Percentiles rank a stretch among this genome's conserved stretches.
Conservation (phyloP, 2,113 vertebrate species). For the Rhea pennata region DNA sequence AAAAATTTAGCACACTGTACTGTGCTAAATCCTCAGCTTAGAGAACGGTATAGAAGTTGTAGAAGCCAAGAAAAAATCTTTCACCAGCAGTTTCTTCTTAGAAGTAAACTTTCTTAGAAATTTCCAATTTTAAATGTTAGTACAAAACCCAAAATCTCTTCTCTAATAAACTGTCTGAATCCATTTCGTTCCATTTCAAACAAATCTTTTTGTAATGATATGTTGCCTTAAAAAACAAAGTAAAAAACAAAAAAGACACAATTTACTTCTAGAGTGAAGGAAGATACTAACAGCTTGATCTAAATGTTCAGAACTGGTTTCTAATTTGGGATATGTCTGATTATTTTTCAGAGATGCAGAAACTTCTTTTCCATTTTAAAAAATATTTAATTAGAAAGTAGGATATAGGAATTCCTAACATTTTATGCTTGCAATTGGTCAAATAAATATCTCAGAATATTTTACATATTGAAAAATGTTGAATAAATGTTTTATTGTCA, state of each 20-base stretch:
- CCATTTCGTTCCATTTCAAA: not conserved
- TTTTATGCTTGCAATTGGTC: not conserved
- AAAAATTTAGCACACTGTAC: too few species aligned
- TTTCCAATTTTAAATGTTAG: not conserved
- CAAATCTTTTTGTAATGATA: not conserved
- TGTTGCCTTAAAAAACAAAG: not conserved
- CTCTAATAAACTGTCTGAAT: not conserved
- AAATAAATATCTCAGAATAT: not conserved
- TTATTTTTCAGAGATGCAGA: not conserved
- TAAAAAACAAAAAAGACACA: too few species aligned
- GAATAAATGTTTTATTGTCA: not conserved
- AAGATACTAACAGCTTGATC: not conserved
- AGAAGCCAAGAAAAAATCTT: not conserved
- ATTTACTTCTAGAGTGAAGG: not conserved
- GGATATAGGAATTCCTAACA: not conserved
- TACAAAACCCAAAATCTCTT: not conserved
- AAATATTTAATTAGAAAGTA: not conserved
- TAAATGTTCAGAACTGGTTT: not conserved
- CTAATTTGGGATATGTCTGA: not conserved
- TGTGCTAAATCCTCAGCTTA: not conserved
- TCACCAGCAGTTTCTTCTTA: not conserved
- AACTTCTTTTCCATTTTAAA: not conserved
- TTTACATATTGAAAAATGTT: not conserved
- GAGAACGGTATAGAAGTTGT: not conserved
- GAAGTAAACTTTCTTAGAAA: not conserved